Base-by-base conservation (phyloP, 1,140 invertebrate genomes). In the Saccostrea glomerata region DNA sequence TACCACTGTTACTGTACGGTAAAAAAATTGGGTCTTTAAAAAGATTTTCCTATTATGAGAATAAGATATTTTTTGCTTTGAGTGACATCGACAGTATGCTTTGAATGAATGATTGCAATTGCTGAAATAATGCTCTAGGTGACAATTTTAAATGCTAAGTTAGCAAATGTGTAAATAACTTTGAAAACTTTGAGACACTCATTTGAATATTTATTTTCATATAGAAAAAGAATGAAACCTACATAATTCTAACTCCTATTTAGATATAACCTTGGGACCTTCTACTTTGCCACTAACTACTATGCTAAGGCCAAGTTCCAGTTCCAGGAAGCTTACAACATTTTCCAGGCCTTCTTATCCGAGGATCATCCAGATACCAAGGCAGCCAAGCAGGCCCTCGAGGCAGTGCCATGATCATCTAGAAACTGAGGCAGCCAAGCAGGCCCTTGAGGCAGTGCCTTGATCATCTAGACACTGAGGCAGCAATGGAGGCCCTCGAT, bases 241-340 rank as follows among this genome's bases (percentile, higher is more conserved):
- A 47, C 47, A 47, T 47, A 47, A 47, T 9, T 63, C 1, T 20
- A 36, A 20, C 30, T 83, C 15, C 23, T 55, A 55, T 89, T 23
- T 85, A 93, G 92, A 84, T 93, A 91, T 87, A 93, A 93, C 77
- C 86, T 93, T 23, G 92, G 92, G 30, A 90, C 89, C 25, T 91
- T 90, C 70, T 93, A 92, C 86, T 92, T 91, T 89, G 92, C 90
- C 1, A 91, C 90, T 13, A 92, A 92, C 85, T 88, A 88, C 73
- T 93, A 91, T 88, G 85, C 88, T 6, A 90, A 87, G 36, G 92
- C 92, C 6, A 91, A 89, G 63, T 92, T 87, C 86, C 92, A 93
- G 89, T 91, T 92, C 82, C 9, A 88, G 25, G 89, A 93, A 54
- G 85, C 91, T 7, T 86, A 87, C 66, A 89, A 85, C n/a, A 86